Percentiles rank a stretch among this genome's conserved stretches.
These are phyloP conservation scores for Neoascia interrupta DNA, from an alignment of 2,888 invertebrate genomes.

Conservation along the genomic window DNA sequence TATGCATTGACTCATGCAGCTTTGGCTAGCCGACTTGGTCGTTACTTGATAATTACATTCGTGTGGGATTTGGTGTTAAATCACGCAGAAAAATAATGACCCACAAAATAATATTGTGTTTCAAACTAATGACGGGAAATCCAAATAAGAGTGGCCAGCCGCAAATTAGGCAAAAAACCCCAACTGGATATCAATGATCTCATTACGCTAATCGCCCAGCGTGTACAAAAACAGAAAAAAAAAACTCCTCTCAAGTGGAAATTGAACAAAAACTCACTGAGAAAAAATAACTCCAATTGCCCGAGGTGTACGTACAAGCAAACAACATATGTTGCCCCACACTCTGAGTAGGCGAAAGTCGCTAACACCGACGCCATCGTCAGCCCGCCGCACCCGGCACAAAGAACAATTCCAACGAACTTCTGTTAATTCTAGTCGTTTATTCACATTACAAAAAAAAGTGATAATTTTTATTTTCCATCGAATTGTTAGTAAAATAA, in stretches of 20 bases:
- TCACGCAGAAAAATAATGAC: no score
- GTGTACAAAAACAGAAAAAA: no score
- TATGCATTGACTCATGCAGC: no score
- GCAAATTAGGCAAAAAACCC: conserved; percentile 10
- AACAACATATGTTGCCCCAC: conserved; percentile 17
- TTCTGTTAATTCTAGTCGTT: background rate
- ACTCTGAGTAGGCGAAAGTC: conserved; percentile 28
- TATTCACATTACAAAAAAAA: background rate
- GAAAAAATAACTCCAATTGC: conserved; percentile 22
- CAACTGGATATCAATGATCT: conserved; percentile 46
- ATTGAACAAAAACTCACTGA: conserved; percentile 1
- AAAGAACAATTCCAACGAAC: no score
- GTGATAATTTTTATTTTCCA: background rate
- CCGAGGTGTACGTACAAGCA: conserved; percentile 2
- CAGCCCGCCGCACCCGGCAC: no score
- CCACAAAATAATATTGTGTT: no score
- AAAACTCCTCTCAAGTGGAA: conserved; percentile 4
- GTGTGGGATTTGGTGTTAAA: no score
- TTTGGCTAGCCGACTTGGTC: no score
- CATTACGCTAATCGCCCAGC: conserved; percentile 57
- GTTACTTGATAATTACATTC: no score
- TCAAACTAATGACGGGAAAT: no score
- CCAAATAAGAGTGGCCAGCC: background rate
- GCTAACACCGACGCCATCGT: background rate
- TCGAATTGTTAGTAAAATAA: background rate